phyloP scores from a whole-genome alignment of 2,113 vertebrate genomes.

The Leptocoma aspasia region DNA sequence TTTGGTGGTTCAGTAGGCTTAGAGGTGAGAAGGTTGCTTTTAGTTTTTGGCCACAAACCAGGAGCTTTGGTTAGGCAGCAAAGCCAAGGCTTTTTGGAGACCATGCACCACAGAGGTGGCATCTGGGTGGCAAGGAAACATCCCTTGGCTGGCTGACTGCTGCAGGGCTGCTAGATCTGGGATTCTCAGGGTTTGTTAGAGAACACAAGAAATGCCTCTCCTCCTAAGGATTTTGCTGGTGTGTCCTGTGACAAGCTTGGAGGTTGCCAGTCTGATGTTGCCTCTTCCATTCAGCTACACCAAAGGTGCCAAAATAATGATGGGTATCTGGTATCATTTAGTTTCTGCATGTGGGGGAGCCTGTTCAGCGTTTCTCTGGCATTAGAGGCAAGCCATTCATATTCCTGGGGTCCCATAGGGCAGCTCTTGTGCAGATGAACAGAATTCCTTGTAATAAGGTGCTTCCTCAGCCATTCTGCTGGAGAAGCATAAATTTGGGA shows the following conservation, averaged over 20 bases:
- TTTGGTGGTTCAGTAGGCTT: background rate
- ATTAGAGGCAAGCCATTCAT: background rate
- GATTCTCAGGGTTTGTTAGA: background rate
- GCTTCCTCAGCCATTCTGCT: background rate
- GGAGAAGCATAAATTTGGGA: background rate
- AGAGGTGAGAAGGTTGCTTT: background rate
- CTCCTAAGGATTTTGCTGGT: background rate
- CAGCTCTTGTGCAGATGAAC: background rate
- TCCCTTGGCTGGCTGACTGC: background rate
- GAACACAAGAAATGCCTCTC: background rate
- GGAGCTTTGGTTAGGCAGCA: background rate
- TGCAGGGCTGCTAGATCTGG: background rate
- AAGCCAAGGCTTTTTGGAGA: background rate
- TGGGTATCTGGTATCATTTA: fast-evolving
- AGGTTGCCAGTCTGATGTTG: background rate
- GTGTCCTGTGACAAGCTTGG: background rate
- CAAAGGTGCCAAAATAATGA: background rate
- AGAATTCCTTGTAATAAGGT: background rate
- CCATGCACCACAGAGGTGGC: background rate
- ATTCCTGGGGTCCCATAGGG: background rate
- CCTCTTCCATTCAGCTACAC: background rate
- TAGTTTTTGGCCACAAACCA: background rate
- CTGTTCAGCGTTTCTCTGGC: background rate
- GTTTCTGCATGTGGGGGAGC: background rate
- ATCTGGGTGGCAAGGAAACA: background rate